Conservation (phyloP, 2,113 vertebrate species). For the Leptobrachium ailaonicum region DNA sequence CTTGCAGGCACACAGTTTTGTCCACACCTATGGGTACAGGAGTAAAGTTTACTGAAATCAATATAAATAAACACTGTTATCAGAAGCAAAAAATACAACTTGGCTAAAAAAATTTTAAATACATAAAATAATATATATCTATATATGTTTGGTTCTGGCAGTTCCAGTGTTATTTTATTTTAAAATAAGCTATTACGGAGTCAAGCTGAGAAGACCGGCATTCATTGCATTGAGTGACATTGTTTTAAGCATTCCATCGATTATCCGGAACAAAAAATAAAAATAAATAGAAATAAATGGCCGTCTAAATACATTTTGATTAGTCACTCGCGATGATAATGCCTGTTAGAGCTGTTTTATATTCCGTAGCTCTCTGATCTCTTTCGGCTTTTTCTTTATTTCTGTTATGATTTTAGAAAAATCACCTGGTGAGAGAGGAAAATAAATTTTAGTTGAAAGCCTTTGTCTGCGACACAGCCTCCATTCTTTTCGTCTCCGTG, state of each 20-base stretch:
- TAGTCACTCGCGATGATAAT: slow-evolving; percentile 72
- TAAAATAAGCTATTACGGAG: slow-evolving; percentile 49
- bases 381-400: slow-evolving; percentile 64
- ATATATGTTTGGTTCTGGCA: too few relatives aligned
- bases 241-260: slow-evolving; percentile 70
- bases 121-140: too few relatives aligned
- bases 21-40: too few relatives aligned
- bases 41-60: too few relatives aligned
- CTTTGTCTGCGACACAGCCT: slow-evolving; percentile 76
- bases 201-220: slow-evolving; percentile 56
- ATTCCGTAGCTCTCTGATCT: slow-evolving; percentile 71
- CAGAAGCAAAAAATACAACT: too few relatives aligned
- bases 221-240: slow-evolving; percentile 65
- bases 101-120: too few relatives aligned
- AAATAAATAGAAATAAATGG: slow-evolving; percentile 57
- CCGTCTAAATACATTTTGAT: slow-evolving; percentile 72
- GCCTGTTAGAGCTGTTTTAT: slow-evolving; percentile 73
- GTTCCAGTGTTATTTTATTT: slow-evolving; percentile 36
- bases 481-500: slow-evolving; percentile 66
- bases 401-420: slow-evolving; percentile 59
- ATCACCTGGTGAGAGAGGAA: slow-evolving; percentile 87
- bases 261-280: slow-evolving; percentile 56
- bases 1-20: too few relatives aligned
- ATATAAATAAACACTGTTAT: too few relatives aligned
- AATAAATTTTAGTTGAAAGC: slow-evolving; percentile 78